phyloP scores from a whole-genome alignment of 2,797 vertebrate species.

The Lagodon rhomboides region DNA sequence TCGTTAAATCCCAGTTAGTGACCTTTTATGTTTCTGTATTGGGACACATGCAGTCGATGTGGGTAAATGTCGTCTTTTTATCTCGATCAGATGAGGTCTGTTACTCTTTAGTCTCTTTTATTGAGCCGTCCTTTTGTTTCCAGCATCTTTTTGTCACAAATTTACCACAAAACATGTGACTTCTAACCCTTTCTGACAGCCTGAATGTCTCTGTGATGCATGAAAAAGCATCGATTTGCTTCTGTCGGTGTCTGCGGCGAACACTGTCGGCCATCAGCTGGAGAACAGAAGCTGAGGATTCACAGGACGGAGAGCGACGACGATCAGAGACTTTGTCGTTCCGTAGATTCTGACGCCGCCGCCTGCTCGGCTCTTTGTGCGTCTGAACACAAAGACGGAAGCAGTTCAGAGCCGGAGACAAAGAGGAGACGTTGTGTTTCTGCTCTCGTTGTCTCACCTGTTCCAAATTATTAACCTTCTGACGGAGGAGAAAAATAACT shows the following conservation, averaged over 20 bases:
- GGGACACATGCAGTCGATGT: too few relatives aligned
- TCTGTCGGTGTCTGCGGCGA: background rate
- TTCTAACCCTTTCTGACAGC: too few relatives aligned
- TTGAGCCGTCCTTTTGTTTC: too few relatives aligned
- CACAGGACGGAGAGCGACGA: background rate
- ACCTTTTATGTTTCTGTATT: too few relatives aligned
- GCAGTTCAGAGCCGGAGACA: slow-evolving; percentile 12
- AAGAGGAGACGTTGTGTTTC: slow-evolving; percentile 4
- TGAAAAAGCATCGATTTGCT: too few relatives aligned
- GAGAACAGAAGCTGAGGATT: slow-evolving; percentile 2
- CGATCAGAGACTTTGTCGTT: background rate
- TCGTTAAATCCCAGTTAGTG: too few relatives aligned
- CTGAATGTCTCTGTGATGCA: too few relatives aligned
- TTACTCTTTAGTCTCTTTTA: too few relatives aligned
- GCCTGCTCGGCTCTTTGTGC: slow-evolving; percentile 22
- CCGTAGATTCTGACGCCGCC: background rate
- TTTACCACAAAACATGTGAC: too few relatives aligned
- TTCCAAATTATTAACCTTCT: slow-evolving; percentile 21
- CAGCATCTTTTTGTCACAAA: too few relatives aligned
- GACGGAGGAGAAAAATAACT: slow-evolving; percentile 7
- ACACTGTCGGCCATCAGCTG: background rate
- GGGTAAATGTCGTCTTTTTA: too few relatives aligned
- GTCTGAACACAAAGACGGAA: slow-evolving; percentile 19
- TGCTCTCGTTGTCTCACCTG: slow-evolving; percentile 29
- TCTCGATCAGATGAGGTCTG: too few relatives aligned